phyloP scores from a whole-genome alignment of 2,797 vertebrate genomes.

The Aeoliscus strigatus region DNA sequence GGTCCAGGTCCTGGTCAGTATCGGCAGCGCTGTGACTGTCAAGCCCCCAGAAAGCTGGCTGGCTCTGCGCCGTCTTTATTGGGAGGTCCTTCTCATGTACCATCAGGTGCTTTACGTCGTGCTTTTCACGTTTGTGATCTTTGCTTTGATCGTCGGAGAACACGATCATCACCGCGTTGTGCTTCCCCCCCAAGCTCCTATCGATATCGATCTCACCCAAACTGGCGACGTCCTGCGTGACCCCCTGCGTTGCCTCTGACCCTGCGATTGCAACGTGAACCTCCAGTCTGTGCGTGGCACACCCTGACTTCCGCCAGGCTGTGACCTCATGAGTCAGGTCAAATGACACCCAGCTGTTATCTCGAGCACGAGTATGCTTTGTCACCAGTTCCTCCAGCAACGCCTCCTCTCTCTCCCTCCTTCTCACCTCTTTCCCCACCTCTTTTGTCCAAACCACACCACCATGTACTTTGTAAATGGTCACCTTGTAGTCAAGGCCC shows the following conservation, averaged over 20 bases:
- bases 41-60: constrained; percentile 31
- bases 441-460: constrained; percentile 50
- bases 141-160: constrained; percentile 87
- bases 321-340: constrained; percentile 83
- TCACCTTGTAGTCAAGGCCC: constrained; percentile 81
- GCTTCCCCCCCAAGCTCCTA: constrained; percentile 74
- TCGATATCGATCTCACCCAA: constrained; percentile 74
- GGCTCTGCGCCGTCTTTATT: constrained; percentile 51
- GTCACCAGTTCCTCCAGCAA: constrained; percentile 74
- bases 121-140: constrained; percentile 69
- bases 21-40: constrained; percentile 49
- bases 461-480: constrained; percentile 80
- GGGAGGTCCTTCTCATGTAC: constrained; percentile 72
- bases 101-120: constrained; percentile 79
- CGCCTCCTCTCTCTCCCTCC: constrained; percentile 52
- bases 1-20: constrained; percentile 53
- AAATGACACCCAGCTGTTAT: constrained; percentile 89
- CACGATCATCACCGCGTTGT: constrained; percentile 83
- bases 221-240: constrained; percentile 37
- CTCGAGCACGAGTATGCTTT: constrained; percentile 75
- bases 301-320: constrained; percentile 78
- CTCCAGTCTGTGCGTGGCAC: constrained; percentile 77
- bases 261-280: constrained; percentile 77
- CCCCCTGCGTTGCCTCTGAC: constrained; percentile 36
- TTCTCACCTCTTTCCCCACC: constrained; percentile 41